phyloP scores from a whole-genome alignment of 2,888 invertebrate species.

The Strigamia transsilvanica region DNA sequence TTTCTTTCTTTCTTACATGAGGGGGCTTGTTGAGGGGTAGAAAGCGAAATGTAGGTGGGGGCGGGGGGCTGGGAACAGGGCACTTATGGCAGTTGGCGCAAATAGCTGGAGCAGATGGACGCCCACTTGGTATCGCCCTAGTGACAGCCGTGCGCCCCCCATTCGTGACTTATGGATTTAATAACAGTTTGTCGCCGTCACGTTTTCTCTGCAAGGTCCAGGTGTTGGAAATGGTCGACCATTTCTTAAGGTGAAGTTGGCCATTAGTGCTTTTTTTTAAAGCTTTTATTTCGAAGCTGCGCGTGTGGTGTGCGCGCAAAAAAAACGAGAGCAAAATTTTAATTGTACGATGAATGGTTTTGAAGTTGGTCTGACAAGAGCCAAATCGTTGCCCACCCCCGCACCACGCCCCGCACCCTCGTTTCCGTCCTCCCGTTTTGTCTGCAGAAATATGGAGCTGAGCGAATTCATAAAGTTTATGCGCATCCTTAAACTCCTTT shows the following conservation, averaged over 20 bases:
- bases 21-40: not conserved
- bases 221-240: slow-evolving; percentile 35
- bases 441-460: not conserved
- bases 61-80: not conserved
- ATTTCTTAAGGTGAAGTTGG: slow-evolving; percentile 34
- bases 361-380: not conserved
- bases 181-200: slow-evolving; percentile 50
- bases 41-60: not conserved
- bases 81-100: slow-evolving; percentile 2
- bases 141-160: slow-evolving; percentile 35
- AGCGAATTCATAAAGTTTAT: not conserved
- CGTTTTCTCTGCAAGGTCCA: slow-evolving; percentile 44
- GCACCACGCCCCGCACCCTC: not conserved
- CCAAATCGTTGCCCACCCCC: too few species aligned
- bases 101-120: slow-evolving; percentile 35
- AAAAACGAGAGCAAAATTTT: not conserved
- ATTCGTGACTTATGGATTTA: slow-evolving; percentile 50
- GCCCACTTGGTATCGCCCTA: slow-evolving; percentile 18
- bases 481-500: not conserved
- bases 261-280: slow-evolving; percentile 12
- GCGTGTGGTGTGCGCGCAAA: too few species aligned
- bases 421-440: not conserved
- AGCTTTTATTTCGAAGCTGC: not conserved
- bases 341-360: slow-evolving; percentile 16
- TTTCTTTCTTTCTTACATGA: not conserved